A percentile compares a stretch with the other conserved stretches of the same genome.
Conservation (phyloP, 2,797 vertebrate species). For the Gambelia wislizenii region DNA sequence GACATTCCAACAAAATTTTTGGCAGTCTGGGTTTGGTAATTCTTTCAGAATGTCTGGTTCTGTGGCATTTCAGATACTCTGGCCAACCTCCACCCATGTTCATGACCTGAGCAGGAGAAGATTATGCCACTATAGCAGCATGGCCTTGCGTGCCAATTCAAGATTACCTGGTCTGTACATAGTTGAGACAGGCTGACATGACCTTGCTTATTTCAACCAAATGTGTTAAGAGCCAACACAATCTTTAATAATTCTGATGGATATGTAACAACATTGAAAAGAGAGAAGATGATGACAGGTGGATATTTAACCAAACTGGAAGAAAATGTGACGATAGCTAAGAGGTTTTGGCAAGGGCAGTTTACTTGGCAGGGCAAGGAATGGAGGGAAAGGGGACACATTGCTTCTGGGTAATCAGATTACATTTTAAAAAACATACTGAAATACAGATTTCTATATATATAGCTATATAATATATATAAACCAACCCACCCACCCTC, state of each 20-base stretch:
- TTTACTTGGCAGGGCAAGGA: constrained; percentile 60
- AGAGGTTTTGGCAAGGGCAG: constrained; percentile 79
- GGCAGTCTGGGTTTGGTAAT: background rate
- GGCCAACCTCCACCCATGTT: background rate
- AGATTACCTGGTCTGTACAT: constrained; percentile 57
- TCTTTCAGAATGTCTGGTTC: constrained; percentile 10
- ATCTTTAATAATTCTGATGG: constrained; percentile 33
- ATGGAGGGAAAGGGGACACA: constrained; percentile 65
- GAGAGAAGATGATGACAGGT: constrained; percentile 46
- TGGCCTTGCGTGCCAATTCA: background rate
- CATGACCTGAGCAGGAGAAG: background rate
- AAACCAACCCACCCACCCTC: constrained; percentile 38
- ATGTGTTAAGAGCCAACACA: constrained; percentile 64
- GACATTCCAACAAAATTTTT: background rate
- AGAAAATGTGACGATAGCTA: constrained; percentile 70
- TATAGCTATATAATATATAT: constrained; percentile 2
- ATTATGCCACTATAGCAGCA: background rate
- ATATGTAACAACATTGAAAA: constrained; percentile 53
- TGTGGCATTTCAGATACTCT: background rate
- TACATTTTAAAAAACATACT: constrained; percentile 70
- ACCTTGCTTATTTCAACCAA: constrained; percentile 62
- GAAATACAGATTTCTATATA: constrained; percentile 23
- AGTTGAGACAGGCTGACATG: constrained; percentile 42
- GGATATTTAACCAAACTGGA: constrained; percentile 68
- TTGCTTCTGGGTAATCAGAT: constrained; percentile 65